phyloP scores from a whole-genome alignment of 37 sponge, comb jelly and placozoan genomes.

The Ephydatia muelleri region DNA sequence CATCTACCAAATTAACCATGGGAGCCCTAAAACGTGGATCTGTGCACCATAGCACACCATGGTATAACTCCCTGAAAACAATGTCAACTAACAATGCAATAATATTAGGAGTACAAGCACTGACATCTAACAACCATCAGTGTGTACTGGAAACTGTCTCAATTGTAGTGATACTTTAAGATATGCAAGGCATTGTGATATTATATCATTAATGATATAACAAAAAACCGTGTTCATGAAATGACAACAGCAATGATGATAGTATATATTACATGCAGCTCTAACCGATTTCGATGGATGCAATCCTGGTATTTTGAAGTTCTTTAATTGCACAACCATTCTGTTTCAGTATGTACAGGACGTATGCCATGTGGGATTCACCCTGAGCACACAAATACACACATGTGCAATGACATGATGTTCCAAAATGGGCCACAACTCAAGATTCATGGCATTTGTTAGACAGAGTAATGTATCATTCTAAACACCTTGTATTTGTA shows the following conservation, averaged over 20 bases:
- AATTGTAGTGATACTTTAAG: not conserved
- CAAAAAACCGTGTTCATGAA: not conserved
- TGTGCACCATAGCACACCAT: not conserved
- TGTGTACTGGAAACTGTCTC: not conserved
- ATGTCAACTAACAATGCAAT: not conserved
- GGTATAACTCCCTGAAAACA: not conserved
- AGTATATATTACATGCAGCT: not conserved
- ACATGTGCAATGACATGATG: not conserved
- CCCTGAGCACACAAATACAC: not conserved
- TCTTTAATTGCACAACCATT: not conserved
- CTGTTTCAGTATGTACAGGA: not conserved
- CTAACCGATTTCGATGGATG: not conserved
- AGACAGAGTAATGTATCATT: not conserved
- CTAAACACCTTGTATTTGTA: not conserved
- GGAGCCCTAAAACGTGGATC: not conserved
- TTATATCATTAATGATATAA: not conserved
- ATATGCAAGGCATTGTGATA: not conserved
- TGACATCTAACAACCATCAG: not conserved
- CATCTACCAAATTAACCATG: not conserved
- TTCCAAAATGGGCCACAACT: no score
- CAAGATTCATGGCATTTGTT: no score
- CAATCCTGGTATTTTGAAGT: not conserved
- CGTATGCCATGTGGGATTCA: not conserved
- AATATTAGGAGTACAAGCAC: not conserved
- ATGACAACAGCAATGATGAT: no score